These are phyloP conservation scores for Cossypha niveicapilla DNA, from an alignment of 2,797 vertebrate species.

Conservation along the genomic window DNA sequence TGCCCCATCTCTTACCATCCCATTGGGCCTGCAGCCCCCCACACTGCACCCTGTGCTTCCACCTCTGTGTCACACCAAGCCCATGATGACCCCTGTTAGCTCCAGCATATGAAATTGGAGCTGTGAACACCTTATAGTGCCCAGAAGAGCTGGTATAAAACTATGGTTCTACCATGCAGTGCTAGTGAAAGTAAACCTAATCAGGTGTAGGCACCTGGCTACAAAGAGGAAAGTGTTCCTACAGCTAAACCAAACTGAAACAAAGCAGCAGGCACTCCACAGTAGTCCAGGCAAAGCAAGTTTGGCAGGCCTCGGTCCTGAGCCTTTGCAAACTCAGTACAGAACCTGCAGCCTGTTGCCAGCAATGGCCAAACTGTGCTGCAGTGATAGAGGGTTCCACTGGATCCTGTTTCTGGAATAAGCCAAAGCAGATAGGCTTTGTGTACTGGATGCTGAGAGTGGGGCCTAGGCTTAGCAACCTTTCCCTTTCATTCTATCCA, in stretches of 20 bases:
- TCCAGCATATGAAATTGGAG: neutral
- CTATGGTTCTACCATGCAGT: neutral
- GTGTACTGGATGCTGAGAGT: neutral
- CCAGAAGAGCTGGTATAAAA: neutral
- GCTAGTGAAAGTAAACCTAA: neutral
- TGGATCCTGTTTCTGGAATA: neutral
- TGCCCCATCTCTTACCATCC: neutral
- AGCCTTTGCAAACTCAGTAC: neutral
- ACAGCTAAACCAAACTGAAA: neutral
- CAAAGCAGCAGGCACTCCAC: neutral
- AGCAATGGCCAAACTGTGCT: neutral
- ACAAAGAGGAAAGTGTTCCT: neutral
- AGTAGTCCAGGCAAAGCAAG: neutral
- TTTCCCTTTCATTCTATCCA: neutral
- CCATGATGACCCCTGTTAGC: neutral
- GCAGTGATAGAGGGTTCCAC: neutral
- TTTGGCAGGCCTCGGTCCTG: neutral
- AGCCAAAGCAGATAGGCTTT: neutral
- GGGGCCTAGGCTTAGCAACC: neutral
- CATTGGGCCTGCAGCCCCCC: neutral
- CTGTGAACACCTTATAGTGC: neutral
- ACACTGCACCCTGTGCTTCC: neutral
- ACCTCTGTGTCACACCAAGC: neutral
- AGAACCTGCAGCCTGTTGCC: neutral
- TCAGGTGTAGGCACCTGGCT: neutral